Percentiles rank a stretch among this genome's conserved stretches.
Conservation (phyloP, 1,140 invertebrate species). For the Phortica variegata region DNA sequence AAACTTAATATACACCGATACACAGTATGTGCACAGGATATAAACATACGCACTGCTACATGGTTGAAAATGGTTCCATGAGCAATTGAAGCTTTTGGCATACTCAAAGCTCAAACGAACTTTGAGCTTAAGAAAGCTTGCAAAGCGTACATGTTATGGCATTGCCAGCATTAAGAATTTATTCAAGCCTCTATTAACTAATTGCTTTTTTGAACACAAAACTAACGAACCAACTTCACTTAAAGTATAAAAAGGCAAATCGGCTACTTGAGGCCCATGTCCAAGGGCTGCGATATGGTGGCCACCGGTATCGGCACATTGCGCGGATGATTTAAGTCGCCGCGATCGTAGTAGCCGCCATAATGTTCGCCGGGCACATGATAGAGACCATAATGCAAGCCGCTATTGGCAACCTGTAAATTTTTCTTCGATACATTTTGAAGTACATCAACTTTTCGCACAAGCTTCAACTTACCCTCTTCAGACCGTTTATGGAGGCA, state of each 20-base stretch:
- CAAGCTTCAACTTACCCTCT: constrained; percentile 59
- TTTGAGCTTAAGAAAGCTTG: too few relatives aligned
- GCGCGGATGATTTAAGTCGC: constrained; percentile 45
- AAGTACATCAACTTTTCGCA: not conserved
- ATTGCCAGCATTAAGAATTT: too few relatives aligned
- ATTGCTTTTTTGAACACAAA: too few relatives aligned
- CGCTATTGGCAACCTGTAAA: constrained; percentile 44
- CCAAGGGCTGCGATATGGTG: constrained; percentile 28
- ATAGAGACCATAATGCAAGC: constrained; percentile 50
- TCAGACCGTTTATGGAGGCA: constrained; percentile 74
- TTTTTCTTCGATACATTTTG: not conserved
- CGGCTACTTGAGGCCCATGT: constrained; percentile 30
- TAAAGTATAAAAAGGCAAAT: too few relatives aligned
- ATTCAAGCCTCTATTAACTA: too few relatives aligned
- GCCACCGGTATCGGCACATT: constrained; percentile 45
- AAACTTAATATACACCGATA: too few relatives aligned
- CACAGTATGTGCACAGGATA: too few relatives aligned
- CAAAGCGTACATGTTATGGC: too few relatives aligned
- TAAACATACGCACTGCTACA: too few relatives aligned
- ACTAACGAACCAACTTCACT: constrained; percentile 12
- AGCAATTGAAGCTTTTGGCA: too few relatives aligned
- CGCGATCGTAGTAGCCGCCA: constrained; percentile 46
- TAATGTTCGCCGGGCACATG: constrained; percentile 48
- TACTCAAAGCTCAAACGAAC: too few relatives aligned
- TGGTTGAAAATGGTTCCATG: too few relatives aligned